Evolutionary conservation across 30 jellyfish, hydroid and myxozoan species (phyloP).

Genomic region (Chrysaora quinquecirrha): DNA sequence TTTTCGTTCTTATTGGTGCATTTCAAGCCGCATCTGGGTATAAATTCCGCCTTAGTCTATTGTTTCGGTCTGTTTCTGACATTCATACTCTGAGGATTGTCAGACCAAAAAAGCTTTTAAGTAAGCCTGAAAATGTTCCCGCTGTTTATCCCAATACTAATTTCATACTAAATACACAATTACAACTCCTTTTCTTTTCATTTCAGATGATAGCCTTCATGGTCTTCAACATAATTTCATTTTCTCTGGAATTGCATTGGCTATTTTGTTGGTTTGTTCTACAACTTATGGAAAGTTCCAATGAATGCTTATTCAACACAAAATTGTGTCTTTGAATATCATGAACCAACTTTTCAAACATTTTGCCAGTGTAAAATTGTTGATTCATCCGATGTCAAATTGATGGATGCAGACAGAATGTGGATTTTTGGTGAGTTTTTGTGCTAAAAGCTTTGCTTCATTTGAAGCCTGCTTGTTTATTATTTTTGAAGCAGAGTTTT

Average conservation of each 20-base stretch:
- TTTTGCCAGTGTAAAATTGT: conserved; percentile 52
- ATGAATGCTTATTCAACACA: conserved; percentile 48
- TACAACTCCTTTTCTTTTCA: neutral
- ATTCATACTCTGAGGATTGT: too few relatives aligned
- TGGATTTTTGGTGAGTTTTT: conserved; percentile 56
- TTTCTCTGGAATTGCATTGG: conserved; percentile 75
- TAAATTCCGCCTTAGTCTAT: too few relatives aligned
- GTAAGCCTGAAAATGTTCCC: too few relatives aligned
- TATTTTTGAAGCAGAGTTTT: too few relatives aligned
- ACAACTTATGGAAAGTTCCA: conserved; percentile 60
- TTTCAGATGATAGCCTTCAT: conserved; percentile 89
- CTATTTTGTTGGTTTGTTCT: conserved; percentile 67
- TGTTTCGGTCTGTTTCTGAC: too few relatives aligned
- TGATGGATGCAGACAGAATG: conserved; percentile 68
- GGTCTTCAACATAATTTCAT: conserved; percentile 77
- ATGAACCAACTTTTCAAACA: conserved; percentile 46
- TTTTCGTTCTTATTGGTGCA: too few relatives aligned
- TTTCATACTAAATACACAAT: neutral
- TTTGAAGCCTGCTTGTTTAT: too few relatives aligned
- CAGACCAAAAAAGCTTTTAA: too few relatives aligned
- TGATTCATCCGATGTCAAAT: conserved; percentile 16
- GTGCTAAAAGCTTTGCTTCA: too few relatives aligned
- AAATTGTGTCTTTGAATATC: conserved; percentile 58
- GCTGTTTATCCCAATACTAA: too few relatives aligned
- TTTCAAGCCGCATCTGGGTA: too few relatives aligned